phyloP scores from a whole-genome alignment of 35 echinoderm and acorn worm species.

The Lytechinus pictus region DNA sequence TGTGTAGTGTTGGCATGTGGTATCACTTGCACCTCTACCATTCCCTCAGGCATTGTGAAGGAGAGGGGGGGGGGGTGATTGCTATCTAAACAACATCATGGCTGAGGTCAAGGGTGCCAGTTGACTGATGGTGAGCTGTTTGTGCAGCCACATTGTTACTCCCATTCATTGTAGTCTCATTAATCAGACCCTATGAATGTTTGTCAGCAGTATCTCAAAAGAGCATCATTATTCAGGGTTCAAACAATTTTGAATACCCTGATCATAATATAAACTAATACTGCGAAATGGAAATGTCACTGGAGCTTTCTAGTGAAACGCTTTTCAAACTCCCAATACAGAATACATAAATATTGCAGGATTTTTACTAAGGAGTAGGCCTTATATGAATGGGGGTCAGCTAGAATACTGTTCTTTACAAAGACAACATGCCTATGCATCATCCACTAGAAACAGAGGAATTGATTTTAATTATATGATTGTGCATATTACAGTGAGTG shows the following conservation, averaged over 20 bases:
- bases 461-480: too few relatives aligned
- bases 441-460: too few relatives aligned
- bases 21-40: slow-evolving; percentile 26
- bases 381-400: too few relatives aligned
- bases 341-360: too few relatives aligned
- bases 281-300: too few relatives aligned
- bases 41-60: slow-evolving; percentile 1
- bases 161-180: not conserved
- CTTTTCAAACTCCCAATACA: too few relatives aligned
- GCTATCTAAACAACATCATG: slow-evolving; percentile 33
- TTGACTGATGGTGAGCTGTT: slow-evolving; percentile 15
- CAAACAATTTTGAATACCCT: not conserved
- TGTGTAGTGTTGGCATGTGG: slow-evolving; percentile 27
- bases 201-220: not conserved
- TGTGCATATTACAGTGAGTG: too few relatives aligned
- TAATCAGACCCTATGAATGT: not conserved
- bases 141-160: slow-evolving; percentile 45
- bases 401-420: too few relatives aligned
- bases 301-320: too few relatives aligned
- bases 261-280: too few relatives aligned
- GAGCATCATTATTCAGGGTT: not conserved
- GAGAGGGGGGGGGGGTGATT: not conserved
- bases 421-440: too few relatives aligned
- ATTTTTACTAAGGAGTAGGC: too few relatives aligned
- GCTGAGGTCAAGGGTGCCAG: slow-evolving; percentile 27